Evolutionary conservation across 2,113 vertebrate genomes (phyloP), one percentile per base, ranked within the genome.

Genomic region (Lutjanus erythropterus): DNA sequence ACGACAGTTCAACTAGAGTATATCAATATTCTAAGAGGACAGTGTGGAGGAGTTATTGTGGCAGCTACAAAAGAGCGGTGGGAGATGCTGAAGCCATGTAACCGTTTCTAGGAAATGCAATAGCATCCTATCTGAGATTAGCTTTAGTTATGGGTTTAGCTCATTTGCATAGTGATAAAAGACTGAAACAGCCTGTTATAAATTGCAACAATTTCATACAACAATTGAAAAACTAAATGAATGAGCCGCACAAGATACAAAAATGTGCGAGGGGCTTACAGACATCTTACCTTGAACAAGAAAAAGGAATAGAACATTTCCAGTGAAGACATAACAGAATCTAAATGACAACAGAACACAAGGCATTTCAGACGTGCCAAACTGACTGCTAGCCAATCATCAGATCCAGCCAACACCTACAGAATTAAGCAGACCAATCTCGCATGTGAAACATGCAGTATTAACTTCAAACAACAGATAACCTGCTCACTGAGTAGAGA

Each of bases 281-380:
- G 6, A 80, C 29, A 52, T 58, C 23, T 49, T 47, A 83, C 53
- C 50, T 69, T 70, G 44, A 65, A 82, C 2, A 31, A 52, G 52
- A 21, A 61, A 39, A 68, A 29, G 12, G 10, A 71, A 71, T 33
- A 68, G 60, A 33, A 58, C 46, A 35, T 18, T 37, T 44, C 9
- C 70, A 74, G 44, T 65, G 27, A 61, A 75, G 53, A 80, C 47
- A 59, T 46, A 42, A 69, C 71, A 66, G 70, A 61, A 71, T 62
- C 42, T 59, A 67, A 56, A 80, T 50, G 1, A 55, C 18, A 81
- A 31, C 77, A 46, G 44, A 59, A 81, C 27, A 69, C 58, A 16
- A n/a, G 47, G 44, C 80, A 76, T 62, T 64, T 53, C 67, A 66
- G 62, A 75, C 19, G 16, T n/a, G 71, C 80, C 73, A 84, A 79